Percentiles rank a stretch among this genome's conserved stretches.
phyloP scores from a whole-genome alignment of 2,113 vertebrate species.

The Amblyopsis rosae region DNA sequence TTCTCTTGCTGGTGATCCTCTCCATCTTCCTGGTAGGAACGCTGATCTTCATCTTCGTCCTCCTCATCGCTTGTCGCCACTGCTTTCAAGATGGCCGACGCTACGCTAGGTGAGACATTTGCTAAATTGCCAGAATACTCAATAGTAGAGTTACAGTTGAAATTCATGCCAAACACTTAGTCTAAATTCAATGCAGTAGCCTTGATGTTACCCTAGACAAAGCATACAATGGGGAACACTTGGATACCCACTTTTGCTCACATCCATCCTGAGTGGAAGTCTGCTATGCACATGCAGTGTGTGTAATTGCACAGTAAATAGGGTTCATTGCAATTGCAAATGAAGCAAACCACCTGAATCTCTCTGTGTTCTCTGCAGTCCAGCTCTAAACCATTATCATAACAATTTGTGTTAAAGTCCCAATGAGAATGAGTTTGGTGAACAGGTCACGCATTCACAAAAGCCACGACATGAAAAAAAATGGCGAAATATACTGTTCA shows the following conservation, averaged over 20 bases:
- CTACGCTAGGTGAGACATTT: conserved; percentile 80
- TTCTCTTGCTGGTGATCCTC: conserved; percentile 86
- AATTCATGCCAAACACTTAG: background rate
- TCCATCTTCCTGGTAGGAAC: conserved; percentile 88
- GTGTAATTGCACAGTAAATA: conserved; percentile 29
- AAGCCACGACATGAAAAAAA: background rate
- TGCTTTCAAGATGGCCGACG: conserved; percentile 81
- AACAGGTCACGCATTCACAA: background rate
- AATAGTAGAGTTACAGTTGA: background rate
- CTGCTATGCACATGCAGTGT: conserved; percentile 8
- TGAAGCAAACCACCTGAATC: conserved; percentile 18
- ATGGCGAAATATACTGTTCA: conserved; percentile 3
- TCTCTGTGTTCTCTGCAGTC: conserved; percentile 10
- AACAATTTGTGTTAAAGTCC: conserved; percentile 1
- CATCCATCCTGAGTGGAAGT: background rate
- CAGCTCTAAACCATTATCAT: conserved; percentile 7
- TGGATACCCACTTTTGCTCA: background rate
- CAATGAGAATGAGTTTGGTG: background rate
- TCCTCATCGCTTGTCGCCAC: conserved; percentile 85
- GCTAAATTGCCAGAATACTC: background rate
- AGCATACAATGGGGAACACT: background rate
- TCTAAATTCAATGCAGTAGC: no score
- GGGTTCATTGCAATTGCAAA: conserved; percentile 28
- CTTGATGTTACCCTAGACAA: background rate
- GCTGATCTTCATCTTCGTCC: conserved; percentile 81